Percentiles rank a stretch among this genome's conserved stretches.
Conservation (phyloP, 2,888 invertebrate genomes). For the Sminthurinus aureus region DNA sequence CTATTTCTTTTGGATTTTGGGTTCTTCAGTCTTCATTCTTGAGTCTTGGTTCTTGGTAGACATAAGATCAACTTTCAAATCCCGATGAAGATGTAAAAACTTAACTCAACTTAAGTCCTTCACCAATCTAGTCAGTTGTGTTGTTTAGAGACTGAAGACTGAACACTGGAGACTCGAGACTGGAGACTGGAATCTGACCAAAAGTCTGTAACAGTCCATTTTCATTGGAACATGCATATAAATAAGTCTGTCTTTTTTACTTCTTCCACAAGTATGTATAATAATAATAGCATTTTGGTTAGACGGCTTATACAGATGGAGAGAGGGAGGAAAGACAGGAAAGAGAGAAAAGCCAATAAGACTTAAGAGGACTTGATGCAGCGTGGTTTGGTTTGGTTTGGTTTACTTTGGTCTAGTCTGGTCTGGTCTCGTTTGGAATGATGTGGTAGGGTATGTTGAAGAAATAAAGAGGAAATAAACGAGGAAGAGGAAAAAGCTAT, state of each 20-base stretch:
- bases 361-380: slow-evolving; percentile 1
- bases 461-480: background rate
- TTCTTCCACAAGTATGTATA: too few species aligned
- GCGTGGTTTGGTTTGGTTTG: background rate
- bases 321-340: background rate
- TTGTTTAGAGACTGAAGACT: too few species aligned
- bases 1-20: too few species aligned
- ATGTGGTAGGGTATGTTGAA: background rate
- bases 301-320: background rate
- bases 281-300: too few species aligned
- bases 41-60: background rate
- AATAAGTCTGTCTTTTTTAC: too few species aligned
- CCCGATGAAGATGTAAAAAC: background rate
- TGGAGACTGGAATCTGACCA: too few species aligned
- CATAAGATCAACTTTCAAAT: background rate
- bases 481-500: slow-evolving; percentile 2
- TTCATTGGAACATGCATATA: too few species aligned
- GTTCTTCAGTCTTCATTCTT: too few species aligned
- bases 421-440: background rate
- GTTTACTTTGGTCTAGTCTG: too few species aligned
- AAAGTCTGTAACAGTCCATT: too few species aligned
- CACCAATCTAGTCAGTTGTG: background rate
- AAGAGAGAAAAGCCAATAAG: slow-evolving; percentile 7
- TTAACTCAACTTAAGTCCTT: background rate
- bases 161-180: too few species aligned